A percentile compares a stretch with the other conserved stretches of the same genome.
These are phyloP conservation scores for Nephrotoma guestfalica DNA, from an alignment of 2,888 invertebrate genomes.

Conservation along the genomic window DNA sequence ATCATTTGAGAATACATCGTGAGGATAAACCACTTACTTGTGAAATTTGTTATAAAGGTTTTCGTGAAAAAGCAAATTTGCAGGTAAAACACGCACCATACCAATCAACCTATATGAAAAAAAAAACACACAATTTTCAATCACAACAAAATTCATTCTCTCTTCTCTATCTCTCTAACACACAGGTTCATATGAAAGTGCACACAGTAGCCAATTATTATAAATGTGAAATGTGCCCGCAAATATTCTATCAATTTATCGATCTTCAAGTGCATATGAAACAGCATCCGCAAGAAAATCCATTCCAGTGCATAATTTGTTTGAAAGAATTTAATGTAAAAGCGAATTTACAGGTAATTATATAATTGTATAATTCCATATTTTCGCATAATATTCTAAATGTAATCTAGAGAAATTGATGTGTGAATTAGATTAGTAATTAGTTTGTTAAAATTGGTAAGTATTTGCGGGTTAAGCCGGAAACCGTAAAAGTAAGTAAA, in stretches of 20 bases:
- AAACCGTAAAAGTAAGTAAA: not conserved
- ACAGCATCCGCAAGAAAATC: conserved; percentile 18
- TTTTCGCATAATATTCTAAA: not conserved
- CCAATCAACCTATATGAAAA: too few species aligned
- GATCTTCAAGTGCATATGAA: conserved; percentile 19
- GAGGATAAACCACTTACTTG: conserved; percentile 78
- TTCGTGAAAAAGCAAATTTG: conserved; percentile 49
- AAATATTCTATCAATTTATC: conserved; percentile 25
- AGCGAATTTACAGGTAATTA: not conserved
- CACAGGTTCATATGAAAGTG: conserved; percentile 36
- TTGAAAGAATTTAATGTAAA: not conserved
- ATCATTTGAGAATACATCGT: conserved; percentile 62
- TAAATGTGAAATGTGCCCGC: conserved; percentile 69
- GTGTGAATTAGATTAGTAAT: not conserved
- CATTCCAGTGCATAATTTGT: conserved; percentile 11
- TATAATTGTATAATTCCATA: not conserved
- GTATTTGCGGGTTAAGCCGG: not conserved
- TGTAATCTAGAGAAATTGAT: not conserved
- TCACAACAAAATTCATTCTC: not conserved
- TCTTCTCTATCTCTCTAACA: not conserved
- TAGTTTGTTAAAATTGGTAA: not conserved
- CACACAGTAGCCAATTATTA: conserved; percentile 81
- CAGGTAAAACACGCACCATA: not conserved
- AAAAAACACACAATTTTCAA: too few species aligned
- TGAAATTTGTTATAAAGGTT: conserved; percentile 58